phyloP scores from a whole-genome alignment of 2,113 vertebrate genomes.

The Callopanchax toddi region DNA sequence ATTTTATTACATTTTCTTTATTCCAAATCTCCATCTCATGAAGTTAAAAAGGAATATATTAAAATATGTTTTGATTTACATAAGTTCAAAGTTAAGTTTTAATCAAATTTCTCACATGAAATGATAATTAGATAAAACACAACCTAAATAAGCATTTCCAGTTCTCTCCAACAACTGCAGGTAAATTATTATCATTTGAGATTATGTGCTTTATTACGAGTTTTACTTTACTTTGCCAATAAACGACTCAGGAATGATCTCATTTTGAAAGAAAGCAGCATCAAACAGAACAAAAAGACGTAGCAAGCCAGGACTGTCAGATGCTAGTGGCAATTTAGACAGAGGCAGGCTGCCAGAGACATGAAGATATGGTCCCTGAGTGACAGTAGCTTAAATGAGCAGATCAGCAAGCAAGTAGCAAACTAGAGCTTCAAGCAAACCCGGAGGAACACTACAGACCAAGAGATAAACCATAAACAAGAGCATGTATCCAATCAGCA shows the following conservation, averaged over 20 bases:
- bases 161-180: too few relatives aligned
- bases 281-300: not conserved
- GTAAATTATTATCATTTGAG: too few relatives aligned
- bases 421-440: not conserved
- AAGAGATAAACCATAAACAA: not conserved
- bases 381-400: constrained; percentile 1
- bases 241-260: not conserved
- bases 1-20: too few relatives aligned
- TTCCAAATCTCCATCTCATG: too few relatives aligned
- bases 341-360: not conserved
- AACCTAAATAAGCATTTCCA: too few relatives aligned
- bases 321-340: not conserved
- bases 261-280: not conserved
- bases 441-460: not conserved
- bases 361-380: not conserved
- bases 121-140: too few relatives aligned
- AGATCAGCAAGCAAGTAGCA: not conserved
- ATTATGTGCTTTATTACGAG: too few relatives aligned
- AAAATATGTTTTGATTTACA: too few relatives aligned
- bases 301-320: not conserved
- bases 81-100: too few relatives aligned
- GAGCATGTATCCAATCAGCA: too few relatives aligned
- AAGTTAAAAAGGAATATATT: too few relatives aligned
- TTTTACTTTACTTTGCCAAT: not conserved
- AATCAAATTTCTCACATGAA: too few relatives aligned